Percentiles rank a stretch among this genome's conserved stretches.
Conservation (phyloP, 1,140 invertebrate species). For the Formica selysi region DNA sequence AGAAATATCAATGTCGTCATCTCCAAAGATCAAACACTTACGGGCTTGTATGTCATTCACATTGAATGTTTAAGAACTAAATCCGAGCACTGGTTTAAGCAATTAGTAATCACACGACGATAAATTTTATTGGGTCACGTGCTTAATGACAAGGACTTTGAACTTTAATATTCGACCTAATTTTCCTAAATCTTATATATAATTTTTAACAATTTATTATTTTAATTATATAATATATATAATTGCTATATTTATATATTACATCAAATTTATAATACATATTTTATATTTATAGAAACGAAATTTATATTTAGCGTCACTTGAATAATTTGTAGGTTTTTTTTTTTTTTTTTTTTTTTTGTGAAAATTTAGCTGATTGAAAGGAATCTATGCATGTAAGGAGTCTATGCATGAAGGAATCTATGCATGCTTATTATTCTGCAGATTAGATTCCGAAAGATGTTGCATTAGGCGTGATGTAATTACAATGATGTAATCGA, state of each 20-base stretch:
- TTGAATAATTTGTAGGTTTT: not conserved
- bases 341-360: not conserved
- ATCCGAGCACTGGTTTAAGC: not conserved
- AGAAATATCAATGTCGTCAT: not conserved
- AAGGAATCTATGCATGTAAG: not conserved
- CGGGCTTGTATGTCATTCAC: no score
- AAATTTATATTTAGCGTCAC: not conserved
- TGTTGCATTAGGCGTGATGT: slow-evolving; percentile 8
- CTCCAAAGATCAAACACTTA: not conserved
- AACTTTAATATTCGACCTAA: not conserved
- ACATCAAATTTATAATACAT: not conserved
- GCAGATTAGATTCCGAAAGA: not conserved
- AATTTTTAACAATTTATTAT: not conserved
- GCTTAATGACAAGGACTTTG: not conserved
- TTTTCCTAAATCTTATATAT: not conserved
- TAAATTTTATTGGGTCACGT: not conserved
- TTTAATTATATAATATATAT: not conserved
- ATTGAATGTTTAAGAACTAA: not conserved
- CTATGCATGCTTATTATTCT: no score
- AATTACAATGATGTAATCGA: not conserved
- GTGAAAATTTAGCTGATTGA: not conserved
- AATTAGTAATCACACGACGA: slow-evolving; percentile 7
- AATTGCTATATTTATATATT: not conserved
- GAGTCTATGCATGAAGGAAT: no score
- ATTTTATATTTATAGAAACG: not conserved